Base-by-base conservation (phyloP, 2,797 vertebrate genomes). In the Rhinoraja longicauda region DNA sequence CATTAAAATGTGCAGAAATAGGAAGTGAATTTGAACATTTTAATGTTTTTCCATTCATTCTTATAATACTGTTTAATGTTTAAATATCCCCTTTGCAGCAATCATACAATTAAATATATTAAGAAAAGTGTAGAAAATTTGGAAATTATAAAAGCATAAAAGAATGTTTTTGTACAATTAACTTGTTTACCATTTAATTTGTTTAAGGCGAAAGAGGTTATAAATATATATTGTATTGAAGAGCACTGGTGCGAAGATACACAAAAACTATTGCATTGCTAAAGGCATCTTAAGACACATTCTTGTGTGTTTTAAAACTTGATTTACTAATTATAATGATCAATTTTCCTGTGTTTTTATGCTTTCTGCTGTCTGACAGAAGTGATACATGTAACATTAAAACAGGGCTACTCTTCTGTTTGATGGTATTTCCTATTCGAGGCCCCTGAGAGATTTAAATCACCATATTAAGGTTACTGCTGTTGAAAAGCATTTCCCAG, bases 401-500 rank as follows among this genome's bases (percentile, higher is more conserved):
- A 92, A 26, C 5, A 75, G 15, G 39, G n/a, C 84, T 88, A 21
- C 88, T 67, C 90, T 73, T 75, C 90, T 92, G 90, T 92, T 91
- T 92, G 88, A 90, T 90, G 70, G 4, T 75, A 9, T 53, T 72
- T 72, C 90, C 70, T 92, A 75, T 57, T 73, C 39, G 92, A n/a
- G 45, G 90, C 90, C 45, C 64, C 72, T 92, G 90, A 70, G 90
- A 92, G 90, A 75, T 45, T 92, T 92, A 92, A 53, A 75, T 92
- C 72, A 45, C 90, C 45, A 39, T 92, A 92, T 92, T 53, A 75
- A 92, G 19, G 70, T 92, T 92, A 73, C 36, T 92, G 36, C 36
- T 92, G 90, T 75, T 92, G 90, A 92, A 92, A 92, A 92, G 90
- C 45, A 75, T 53, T 92, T 92, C 70, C 70, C 70, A 92, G 67